Base-by-base conservation (phyloP, 2,888 invertebrate genomes). In the Tetheella fluctuosa region DNA sequence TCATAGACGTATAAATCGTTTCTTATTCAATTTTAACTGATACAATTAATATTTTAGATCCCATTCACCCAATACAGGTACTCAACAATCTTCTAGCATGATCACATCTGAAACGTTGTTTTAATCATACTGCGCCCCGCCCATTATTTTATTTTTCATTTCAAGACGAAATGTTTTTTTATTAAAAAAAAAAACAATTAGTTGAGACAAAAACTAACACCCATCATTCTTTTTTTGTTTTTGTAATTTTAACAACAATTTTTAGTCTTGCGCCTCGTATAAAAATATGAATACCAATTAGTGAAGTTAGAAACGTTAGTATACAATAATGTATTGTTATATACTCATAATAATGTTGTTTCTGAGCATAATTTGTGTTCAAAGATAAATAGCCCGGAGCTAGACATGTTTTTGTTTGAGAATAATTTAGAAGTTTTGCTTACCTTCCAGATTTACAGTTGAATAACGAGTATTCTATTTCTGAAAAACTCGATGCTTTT, bases 331-430 rank as follows among this genome's bases (percentile, higher is more conserved):
- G 48, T 48, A 48, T 20, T 48, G 48, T 48, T 48, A 48, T 20
- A 48, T 20, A n/a, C 48, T 48, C 20, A 20, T 48, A 48, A 48
- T 13, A 48, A 48, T 48, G 48, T 48, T 48, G 42, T 48, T 17
- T 48, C n/a, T 48, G 48, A 48, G 8, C 39, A 2, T 15, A 39
- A 17, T 42, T 42, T 42, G 42, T 42, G 6, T 20, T 48, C 48
- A 48, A 48, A n/a, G 48, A 48, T 48, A 48, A 48, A 48, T 20
- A 20, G 48, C 48, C 48, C 8, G 10, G 20, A 48, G 48, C 48
- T 48, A 48, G 48, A 48, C 48, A 48, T 20, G 48, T 48, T 48
- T 48, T 48, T 10, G 48, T 48, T 48, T 48, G 48, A 20, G 48
- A 20, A 48, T 48, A 10, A 48, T 48, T 48, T 20, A 7, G 20